Conservation (phyloP, 1,140 invertebrate genomes). For the Sminthurinus signatus region DNA sequence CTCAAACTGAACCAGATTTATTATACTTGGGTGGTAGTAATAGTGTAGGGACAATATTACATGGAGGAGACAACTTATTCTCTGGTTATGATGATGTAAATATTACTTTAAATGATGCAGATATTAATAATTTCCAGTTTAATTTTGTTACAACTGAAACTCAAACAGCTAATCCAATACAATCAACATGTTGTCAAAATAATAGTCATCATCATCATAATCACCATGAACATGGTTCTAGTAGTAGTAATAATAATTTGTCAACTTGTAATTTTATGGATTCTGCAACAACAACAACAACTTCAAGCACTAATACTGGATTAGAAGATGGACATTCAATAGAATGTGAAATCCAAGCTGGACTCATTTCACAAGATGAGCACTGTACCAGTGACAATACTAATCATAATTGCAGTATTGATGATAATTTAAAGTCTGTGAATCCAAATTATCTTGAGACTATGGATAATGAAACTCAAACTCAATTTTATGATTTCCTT, state of each 20-base stretch:
- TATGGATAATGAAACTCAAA: constrained; percentile 31
- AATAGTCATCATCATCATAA: too few relatives aligned
- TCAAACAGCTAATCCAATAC: constrained; percentile 12
- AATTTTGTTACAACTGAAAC: constrained; percentile 30
- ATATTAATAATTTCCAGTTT: constrained; percentile 18
- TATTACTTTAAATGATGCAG: constrained; percentile 1
- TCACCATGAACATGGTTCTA: too few relatives aligned
- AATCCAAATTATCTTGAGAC: constrained; percentile 21
- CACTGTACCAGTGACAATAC: too few relatives aligned
- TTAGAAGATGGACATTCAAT: not conserved
- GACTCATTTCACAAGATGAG: too few relatives aligned
- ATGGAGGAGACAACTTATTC: constrained; percentile 5
- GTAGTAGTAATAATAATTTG: not conserved
- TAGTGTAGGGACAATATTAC: too few relatives aligned
- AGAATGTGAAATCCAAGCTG: too few relatives aligned
- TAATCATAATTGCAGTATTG: too few relatives aligned
- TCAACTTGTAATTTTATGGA: not conserved
- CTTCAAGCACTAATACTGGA: too few relatives aligned
- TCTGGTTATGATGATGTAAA: constrained; percentile 17
- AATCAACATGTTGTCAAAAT: too few relatives aligned
- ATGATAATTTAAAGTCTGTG: not conserved
- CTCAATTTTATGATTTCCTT: constrained; percentile 15
- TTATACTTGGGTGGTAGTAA: not conserved
- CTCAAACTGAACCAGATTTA: constrained; percentile 24
- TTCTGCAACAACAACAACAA: too few relatives aligned